Evolutionary conservation across 2,797 vertebrate genomes (phyloP).

Genomic region (Chelon auratus): DNA sequence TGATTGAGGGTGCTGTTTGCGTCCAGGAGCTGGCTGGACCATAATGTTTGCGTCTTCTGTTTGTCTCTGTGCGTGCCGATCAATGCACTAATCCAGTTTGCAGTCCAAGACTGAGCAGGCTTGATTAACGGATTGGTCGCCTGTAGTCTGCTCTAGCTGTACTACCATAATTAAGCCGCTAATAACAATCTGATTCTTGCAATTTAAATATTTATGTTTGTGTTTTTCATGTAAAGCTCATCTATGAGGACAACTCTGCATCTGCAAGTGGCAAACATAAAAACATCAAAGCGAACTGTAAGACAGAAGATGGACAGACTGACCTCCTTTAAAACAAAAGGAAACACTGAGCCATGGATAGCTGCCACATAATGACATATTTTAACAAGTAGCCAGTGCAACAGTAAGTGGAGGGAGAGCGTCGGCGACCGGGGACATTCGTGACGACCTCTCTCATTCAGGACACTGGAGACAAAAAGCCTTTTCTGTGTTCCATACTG

Average conservation of each 20-base stretch:
- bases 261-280: no score
- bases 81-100: constrained; percentile 75
- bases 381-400: constrained; percentile 27
- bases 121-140: constrained; percentile 77
- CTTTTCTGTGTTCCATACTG: constrained; percentile 62
- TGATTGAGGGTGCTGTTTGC: constrained; percentile 41
- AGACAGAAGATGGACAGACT: neutral
- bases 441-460: constrained; percentile 51
- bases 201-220: neutral
- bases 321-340: constrained; percentile 31
- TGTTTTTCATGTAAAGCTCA: neutral
- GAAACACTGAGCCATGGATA: neutral
- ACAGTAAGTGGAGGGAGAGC: constrained; percentile 34
- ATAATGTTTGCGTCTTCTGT: constrained; percentile 32
- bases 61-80: constrained; percentile 43
- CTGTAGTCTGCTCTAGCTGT: constrained; percentile 2
- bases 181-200: neutral
- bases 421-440: constrained; percentile 49
- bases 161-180: neutral
- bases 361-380: constrained; percentile 19
- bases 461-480: constrained; percentile 65
- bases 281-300: constrained; percentile 1
- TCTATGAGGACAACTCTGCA: no score
- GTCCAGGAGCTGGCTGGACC: constrained; percentile 18
- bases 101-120: constrained; percentile 62